Percentiles rank a stretch among this genome's conserved stretches.
phyloP scores from a whole-genome alignment of 1,140 invertebrate genomes.

The Caenorhabditis brenneri region DNA sequence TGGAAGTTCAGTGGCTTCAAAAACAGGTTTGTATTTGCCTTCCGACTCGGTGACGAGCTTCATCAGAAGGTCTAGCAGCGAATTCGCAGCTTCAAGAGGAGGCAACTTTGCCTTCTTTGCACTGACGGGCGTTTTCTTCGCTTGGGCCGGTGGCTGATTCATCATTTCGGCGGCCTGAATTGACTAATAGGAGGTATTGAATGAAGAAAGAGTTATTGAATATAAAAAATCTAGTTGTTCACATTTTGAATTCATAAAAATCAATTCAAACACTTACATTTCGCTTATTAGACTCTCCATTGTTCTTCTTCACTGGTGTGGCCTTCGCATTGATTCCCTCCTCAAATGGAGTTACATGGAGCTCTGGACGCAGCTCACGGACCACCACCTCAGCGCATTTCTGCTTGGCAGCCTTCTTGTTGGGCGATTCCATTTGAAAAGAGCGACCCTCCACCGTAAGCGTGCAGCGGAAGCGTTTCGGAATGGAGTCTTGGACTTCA shows the following conservation, averaged over 20 bases:
- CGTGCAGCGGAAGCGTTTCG: slow-evolving; percentile 5
- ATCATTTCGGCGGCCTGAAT: neutral
- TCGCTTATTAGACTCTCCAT: neutral
- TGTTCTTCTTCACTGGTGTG: neutral
- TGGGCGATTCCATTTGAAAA: slow-evolving; percentile 9
- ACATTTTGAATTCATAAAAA: neutral
- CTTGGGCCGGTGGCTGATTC: neutral
- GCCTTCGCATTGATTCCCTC: slow-evolving; percentile 5
- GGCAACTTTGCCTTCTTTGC: neutral
- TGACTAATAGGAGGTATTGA: neutral
- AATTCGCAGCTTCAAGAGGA: slow-evolving; percentile 21
- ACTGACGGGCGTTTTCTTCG: neutral
- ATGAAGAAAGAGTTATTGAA: no score
- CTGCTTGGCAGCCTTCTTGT: slow-evolving; percentile 45
- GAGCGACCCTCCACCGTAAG: neutral
- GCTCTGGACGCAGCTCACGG: slow-evolving; percentile 32
- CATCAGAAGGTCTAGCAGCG: neutral
- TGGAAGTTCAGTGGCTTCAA: neutral
- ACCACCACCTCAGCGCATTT: slow-evolving; percentile 11
- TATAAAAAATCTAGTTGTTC: neutral
- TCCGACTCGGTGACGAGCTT: neutral
- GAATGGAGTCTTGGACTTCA: neutral
- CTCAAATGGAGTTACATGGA: slow-evolving; percentile 33
- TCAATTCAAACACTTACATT: neutral
- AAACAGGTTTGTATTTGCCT: neutral